Evolutionary conservation across 2,113 vertebrate genomes (phyloP).

Genomic region (Pyrgilauda ruficollis): DNA sequence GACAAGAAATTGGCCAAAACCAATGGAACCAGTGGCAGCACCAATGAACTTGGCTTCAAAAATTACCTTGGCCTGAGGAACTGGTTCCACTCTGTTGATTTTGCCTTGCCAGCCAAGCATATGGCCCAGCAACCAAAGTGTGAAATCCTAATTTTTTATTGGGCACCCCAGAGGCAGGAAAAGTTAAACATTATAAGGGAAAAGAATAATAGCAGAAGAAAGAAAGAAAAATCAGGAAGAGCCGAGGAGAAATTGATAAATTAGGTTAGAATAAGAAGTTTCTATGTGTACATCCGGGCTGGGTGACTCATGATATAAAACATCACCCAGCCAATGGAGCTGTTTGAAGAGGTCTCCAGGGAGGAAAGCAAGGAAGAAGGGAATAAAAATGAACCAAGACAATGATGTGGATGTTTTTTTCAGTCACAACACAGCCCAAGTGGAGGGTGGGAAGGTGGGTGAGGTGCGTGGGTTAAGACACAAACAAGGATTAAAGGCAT

Average conservation of each 20-base stretch:
- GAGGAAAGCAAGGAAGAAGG: background rate
- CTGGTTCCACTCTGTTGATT: background rate
- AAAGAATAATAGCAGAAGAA: background rate
- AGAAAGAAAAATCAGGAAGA: background rate
- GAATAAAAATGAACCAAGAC: background rate
- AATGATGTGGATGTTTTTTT: background rate
- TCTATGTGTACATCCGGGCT: background rate
- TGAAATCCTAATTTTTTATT: background rate
- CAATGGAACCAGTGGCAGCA: background rate
- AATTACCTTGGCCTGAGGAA: background rate
- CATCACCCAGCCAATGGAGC: background rate
- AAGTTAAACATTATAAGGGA: background rate
- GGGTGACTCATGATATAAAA: background rate
- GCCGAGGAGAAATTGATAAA: background rate
- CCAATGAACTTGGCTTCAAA: background rate
- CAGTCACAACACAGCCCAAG: background rate
- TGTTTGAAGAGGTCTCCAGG: background rate
- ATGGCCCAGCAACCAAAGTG: background rate
- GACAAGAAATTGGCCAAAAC: background rate
- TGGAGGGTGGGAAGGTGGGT: background rate
- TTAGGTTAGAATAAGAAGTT: background rate
- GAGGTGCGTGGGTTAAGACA: background rate
- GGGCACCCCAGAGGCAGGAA: background rate
- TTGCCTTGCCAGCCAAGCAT: background rate
- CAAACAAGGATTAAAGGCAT: background rate